These are phyloP conservation scores for Eulemur coronatus DNA, from an alignment of 2,797 vertebrate species.

Conservation along the genomic window DNA sequence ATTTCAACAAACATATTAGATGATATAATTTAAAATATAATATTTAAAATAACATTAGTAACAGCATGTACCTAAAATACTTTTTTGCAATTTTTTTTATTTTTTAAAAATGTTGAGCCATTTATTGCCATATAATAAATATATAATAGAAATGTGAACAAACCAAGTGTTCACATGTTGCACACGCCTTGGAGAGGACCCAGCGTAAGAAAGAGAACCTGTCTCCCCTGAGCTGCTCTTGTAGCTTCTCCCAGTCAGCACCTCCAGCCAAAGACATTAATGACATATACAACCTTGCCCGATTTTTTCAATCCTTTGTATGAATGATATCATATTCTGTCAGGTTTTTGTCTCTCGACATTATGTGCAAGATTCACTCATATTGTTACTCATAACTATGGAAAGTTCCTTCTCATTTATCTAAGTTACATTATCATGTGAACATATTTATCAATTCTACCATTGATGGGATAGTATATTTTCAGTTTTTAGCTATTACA, in stretches of 20 bases:
- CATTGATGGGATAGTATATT: neutral
- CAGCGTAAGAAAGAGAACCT: neutral
- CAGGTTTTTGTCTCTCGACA: neutral
- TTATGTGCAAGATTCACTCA: neutral
- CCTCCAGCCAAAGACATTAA: neutral
- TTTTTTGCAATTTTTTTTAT: neutral
- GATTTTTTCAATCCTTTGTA: neutral
- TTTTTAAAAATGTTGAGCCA: neutral
- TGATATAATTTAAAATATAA: neutral
- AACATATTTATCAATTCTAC: neutral
- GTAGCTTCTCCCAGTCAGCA: neutral
- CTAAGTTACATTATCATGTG: neutral
- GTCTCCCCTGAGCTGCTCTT: neutral
- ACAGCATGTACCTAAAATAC: neutral
- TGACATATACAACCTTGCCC: neutral
- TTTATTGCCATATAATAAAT: neutral
- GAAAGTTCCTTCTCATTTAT: neutral
- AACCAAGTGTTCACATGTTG: neutral
- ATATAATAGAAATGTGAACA: neutral
- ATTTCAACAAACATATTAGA: neutral
- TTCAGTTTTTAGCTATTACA: neutral
- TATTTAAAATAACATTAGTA: neutral
- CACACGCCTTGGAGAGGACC: neutral
- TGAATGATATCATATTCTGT: neutral
- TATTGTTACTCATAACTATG: neutral